Conservation (phyloP, 2,113 vertebrate species). For the Hyperopisus bebe region DNA sequence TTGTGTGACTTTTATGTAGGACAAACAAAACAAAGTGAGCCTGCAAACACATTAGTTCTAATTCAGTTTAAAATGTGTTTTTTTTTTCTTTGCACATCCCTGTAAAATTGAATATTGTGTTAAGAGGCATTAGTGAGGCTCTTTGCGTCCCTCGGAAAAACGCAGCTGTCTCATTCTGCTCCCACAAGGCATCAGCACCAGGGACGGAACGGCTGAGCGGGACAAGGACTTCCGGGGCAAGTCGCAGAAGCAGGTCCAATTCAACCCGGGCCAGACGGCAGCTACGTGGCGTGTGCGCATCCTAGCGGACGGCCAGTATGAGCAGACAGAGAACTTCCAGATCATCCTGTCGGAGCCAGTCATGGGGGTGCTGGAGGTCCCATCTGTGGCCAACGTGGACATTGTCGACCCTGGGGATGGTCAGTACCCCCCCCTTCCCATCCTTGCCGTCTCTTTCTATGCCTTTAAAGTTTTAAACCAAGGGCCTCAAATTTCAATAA, state of each 20-base stretch:
- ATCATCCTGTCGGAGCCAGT: constrained; percentile 83
- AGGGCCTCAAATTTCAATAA: neutral
- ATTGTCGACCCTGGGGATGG: constrained; percentile 86
- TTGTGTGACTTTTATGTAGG: neutral
- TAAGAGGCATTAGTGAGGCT: neutral
- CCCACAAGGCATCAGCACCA: constrained; percentile 73
- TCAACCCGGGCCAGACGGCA: constrained; percentile 82
- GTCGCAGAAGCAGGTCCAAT: constrained; percentile 87
- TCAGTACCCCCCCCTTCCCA: constrained; percentile 47
- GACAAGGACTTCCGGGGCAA: constrained; percentile 84
- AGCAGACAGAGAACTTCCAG: constrained; percentile 80
- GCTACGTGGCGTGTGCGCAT: constrained; percentile 77
- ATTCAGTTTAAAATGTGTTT: neutral
- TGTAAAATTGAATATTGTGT: neutral
- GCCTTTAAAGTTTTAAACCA: neutral
- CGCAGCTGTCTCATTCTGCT: neutral
- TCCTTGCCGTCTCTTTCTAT: neutral
- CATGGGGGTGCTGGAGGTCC: constrained; percentile 79
- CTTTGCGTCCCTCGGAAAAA: neutral
- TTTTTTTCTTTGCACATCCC: neutral
- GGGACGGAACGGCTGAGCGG: constrained; percentile 74
- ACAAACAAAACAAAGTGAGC: neutral
- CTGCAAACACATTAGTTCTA: neutral
- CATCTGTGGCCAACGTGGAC: constrained; percentile 70
- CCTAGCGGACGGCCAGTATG: constrained; percentile 71